phyloP scores from a whole-genome alignment of 2,113 vertebrate species.

The Asarcornis scutulata region DNA sequence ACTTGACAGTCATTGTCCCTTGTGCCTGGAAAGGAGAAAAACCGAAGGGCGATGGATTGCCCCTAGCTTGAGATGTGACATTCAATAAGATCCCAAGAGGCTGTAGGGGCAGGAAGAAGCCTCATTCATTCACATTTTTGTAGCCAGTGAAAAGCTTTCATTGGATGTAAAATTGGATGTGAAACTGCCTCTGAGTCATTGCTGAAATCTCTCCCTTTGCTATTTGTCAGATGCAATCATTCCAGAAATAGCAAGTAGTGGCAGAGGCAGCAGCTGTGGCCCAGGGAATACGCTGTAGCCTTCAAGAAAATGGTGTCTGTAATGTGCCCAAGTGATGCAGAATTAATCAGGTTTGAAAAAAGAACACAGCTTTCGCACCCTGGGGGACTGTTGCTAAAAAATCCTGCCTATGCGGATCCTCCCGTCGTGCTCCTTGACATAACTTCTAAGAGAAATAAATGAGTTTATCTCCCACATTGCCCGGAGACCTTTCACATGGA shows the following conservation, averaged over 20 bases:
- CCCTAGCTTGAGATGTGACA: not conserved
- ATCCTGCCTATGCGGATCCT: conserved; percentile 41
- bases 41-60: not conserved
- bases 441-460: conserved; percentile 62
- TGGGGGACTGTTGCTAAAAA: conserved; percentile 65
- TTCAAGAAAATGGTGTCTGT: conserved; percentile 51
- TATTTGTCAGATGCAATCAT: conserved; percentile 55
- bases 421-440: conserved; percentile 29
- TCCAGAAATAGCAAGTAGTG: conserved; percentile 46
- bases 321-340: conserved; percentile 60
- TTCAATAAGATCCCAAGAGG: not conserved
- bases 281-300: conserved; percentile 48
- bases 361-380: not conserved
- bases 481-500: conserved; percentile 57
- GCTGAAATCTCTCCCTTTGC: conserved; percentile 44
- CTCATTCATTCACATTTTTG: conserved; percentile 6
- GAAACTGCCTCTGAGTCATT: conserved; percentile 63
- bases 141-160: conserved; percentile 26
- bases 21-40: not conserved
- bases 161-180: conserved; percentile 44
- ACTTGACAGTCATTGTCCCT: not conserved
- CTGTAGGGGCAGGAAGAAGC: not conserved
- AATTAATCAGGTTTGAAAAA: conserved; percentile 72
- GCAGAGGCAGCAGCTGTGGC: conserved; percentile 58
- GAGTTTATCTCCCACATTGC: conserved; percentile 59